Evolutionary conservation across 2,113 vertebrate species (phyloP).

Genomic region (Rattus rattus): DNA sequence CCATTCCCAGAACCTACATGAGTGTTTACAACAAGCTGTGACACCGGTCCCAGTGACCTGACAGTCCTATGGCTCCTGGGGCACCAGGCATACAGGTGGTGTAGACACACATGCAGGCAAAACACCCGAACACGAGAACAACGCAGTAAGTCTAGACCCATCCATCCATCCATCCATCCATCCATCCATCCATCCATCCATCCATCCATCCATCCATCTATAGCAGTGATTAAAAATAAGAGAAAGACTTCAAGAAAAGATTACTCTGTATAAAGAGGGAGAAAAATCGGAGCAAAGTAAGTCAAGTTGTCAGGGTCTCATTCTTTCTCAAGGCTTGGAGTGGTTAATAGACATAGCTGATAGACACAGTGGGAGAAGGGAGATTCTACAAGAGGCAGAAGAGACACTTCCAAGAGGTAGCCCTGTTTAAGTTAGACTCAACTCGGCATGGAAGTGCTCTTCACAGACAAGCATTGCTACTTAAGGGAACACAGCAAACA

Average conservation of each 20-base stretch:
- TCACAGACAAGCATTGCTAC: not conserved
- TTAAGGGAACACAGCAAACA: not conserved
- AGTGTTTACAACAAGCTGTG: not conserved
- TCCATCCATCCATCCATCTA: too few species aligned
- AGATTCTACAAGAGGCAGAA: not conserved
- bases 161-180: too few species aligned
- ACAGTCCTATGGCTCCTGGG: not conserved
- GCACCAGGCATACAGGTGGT: not conserved
- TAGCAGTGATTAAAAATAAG: not conserved
- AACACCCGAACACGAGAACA: not conserved
- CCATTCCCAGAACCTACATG: not conserved
- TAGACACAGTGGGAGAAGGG: not conserved
- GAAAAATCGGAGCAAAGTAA: not conserved
- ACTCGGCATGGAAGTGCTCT: not conserved
- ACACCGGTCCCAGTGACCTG: not conserved
- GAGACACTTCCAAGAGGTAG: not conserved
- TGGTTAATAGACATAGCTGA: not conserved
- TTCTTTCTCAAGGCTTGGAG: not conserved
- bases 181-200: too few species aligned
- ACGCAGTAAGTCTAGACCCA: not conserved
- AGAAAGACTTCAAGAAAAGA: slow-evolving; percentile 33
- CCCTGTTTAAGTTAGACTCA: not conserved
- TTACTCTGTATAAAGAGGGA: not conserved
- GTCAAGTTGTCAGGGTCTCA: not conserved
- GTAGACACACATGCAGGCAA: not conserved